Evolutionary conservation across 2,113 vertebrate genomes (phyloP).

Genomic region (Oreochromis tanganicae): DNA sequence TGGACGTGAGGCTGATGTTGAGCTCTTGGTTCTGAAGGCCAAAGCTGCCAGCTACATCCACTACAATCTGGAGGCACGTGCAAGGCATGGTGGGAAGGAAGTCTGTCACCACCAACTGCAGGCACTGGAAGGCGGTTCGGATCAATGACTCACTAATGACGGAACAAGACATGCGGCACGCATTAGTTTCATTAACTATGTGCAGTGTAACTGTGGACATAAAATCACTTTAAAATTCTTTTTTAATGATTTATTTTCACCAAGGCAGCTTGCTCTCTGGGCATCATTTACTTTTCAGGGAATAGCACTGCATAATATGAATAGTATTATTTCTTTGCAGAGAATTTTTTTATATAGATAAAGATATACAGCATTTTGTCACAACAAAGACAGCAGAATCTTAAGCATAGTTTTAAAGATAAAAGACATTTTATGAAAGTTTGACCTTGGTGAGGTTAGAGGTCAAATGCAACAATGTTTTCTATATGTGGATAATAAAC

Average conservation of each 20-base stretch:
- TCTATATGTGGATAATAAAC: too few relatives aligned
- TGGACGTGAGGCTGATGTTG: conserved; percentile 98
- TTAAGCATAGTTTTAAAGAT: too few relatives aligned
- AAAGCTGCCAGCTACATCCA: conserved; percentile 97
- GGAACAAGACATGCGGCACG: background rate
- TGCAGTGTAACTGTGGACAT: background rate
- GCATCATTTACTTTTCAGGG: background rate
- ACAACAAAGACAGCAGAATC: too few relatives aligned
- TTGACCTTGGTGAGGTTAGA: too few relatives aligned
- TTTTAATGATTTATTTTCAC: background rate
- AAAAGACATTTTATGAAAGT: too few relatives aligned
- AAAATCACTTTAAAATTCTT: background rate
- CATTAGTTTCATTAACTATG: background rate
- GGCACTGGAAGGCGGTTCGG: conserved; percentile 98
- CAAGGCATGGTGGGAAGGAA: conserved; percentile 99
- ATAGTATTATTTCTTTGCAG: background rate
- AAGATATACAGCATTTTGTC: background rate
- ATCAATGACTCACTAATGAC: conserved; percentile 89
- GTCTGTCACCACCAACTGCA: conserved; percentile 98
- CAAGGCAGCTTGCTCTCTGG: background rate
- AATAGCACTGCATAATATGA: background rate
- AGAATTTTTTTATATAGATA: background rate
- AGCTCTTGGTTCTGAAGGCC: conserved; percentile 98
- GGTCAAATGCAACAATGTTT: too few relatives aligned
- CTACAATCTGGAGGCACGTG: conserved; percentile 96